Evolutionary conservation across 2,113 vertebrate genomes (phyloP), one percentile per base, ranked within the genome.

Genomic region (Casuarius casuarius): DNA sequence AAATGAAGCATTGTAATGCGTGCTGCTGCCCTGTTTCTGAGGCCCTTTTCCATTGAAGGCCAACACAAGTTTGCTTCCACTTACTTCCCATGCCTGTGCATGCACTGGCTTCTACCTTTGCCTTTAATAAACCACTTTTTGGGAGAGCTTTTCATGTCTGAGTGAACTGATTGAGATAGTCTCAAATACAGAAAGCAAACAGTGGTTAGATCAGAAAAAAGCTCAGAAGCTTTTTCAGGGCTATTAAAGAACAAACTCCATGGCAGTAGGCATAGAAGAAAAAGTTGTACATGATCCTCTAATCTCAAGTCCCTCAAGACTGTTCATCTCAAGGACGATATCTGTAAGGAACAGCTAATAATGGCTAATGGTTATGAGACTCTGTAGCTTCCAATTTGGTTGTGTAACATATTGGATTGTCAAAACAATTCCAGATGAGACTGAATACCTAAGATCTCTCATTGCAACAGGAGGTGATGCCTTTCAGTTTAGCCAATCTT

Each of bases 391-490:
- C 15, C 21, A 44, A 12, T 78, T 89, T 56, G 21, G 25, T 71
- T 42, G 28, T 78, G 81, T 58, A 92, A 66, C 52, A 62, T 49
- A 59, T 62, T 70, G 79, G 84, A 85, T 82, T 87, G 58, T 83
- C 78, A 66, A 89, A 91, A 31, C 44, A 18, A 73, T 87, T 94
- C 84, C 28, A n/a, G 67, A 87, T 76, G 35, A 82, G 35, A 76
- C 40, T 0, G 3, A 71, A 77, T 84, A 70, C 38, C 65, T 87
- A 68, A 56, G 70, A 79, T 80, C n/a, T 59, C 48, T 93, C 28
- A 75, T 48, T 91, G 84, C 84, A 91, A 49, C 38, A 87, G 15
- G n/a, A 82, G 52, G 52, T 2, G 5, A 20, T 52, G 44, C 10
- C 71, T 80, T 94, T 94, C 58, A 25, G 23, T 59, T 92, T 80